A percentile compares a stretch with the other conserved stretches of the same genome.
phyloP scores from a whole-genome alignment of 2,797 vertebrate genomes.

The Pangasius sanitwongsei region DNA sequence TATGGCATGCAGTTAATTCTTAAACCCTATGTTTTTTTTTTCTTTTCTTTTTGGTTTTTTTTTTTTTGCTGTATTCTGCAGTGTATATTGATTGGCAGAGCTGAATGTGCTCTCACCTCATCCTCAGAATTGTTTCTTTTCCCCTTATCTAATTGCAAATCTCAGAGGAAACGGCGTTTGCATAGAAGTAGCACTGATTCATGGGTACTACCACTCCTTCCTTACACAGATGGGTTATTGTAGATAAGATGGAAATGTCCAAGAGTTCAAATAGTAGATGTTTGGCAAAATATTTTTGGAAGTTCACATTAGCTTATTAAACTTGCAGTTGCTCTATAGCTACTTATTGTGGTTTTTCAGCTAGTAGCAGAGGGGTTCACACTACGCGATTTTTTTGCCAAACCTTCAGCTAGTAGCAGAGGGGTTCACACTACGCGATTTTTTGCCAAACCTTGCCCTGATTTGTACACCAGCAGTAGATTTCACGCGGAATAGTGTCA shows the following conservation, averaged over 20 bases:
- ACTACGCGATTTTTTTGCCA: too few species aligned
- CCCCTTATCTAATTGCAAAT: conserved; percentile 7
- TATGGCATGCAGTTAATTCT: background rate
- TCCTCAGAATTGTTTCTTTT: background rate
- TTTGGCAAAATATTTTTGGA: background rate
- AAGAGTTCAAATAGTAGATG: background rate
- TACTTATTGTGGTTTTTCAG: background rate
- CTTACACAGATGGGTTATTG: too few species aligned
- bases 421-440: too few species aligned
- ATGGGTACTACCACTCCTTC: background rate
- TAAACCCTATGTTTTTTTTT: background rate
- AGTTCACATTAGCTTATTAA: background rate
- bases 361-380: background rate
- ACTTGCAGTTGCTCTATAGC: background rate
- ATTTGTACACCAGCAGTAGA: background rate
- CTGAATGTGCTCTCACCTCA: background rate
- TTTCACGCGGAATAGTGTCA: background rate
- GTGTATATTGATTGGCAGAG: background rate
- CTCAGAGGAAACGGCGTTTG: conserved; percentile 19
- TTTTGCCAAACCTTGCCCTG: background rate
- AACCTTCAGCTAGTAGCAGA: too few species aligned
- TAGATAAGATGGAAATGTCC: background rate
- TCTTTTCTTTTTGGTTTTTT: background rate
- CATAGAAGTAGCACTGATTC: conserved; percentile 34
- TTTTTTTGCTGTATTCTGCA: background rate